Evolutionary conservation across 1,140 invertebrate species (phyloP).

Genomic region (Camponotus vicinus): DNA sequence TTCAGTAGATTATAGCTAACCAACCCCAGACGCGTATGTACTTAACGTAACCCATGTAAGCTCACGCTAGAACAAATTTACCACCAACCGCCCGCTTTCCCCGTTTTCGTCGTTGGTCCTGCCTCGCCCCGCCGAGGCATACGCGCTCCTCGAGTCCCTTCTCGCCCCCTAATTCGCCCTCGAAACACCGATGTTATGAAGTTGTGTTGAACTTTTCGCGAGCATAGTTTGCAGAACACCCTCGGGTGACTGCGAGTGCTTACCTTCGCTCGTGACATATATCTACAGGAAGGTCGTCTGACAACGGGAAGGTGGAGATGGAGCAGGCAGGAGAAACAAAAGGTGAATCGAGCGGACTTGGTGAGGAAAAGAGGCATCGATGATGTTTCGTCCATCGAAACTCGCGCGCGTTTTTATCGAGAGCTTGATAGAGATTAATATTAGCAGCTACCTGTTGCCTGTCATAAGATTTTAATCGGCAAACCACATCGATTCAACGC

Average conservation of each 20-base stretch:
- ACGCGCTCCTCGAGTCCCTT: conserved; percentile 74
- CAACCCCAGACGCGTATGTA: conserved; percentile 85
- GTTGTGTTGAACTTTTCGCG: conserved; percentile 85
- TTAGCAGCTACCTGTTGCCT: conserved; percentile 69
- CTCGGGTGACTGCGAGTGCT: conserved; percentile 77
- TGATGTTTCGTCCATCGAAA: conserved; percentile 20
- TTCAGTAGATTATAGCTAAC: conserved; percentile 80
- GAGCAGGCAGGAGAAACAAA: not conserved
- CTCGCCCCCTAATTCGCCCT: conserved; percentile 70
- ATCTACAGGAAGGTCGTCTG: conserved; percentile 66
- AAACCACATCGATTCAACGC: conserved; percentile 33
- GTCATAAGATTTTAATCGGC: conserved; percentile 58
- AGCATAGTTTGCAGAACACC: conserved; percentile 82
- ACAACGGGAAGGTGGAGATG: conserved; percentile 38
- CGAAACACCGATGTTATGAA: conserved; percentile 82
- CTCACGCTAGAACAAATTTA: conserved; percentile 86
- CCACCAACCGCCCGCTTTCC: conserved; percentile 57
- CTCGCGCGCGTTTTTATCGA: conserved; percentile 40
- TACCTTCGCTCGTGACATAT: conserved; percentile 77
- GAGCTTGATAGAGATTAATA: conserved; percentile 52
- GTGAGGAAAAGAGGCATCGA: conserved; percentile 26
- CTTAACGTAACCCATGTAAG: conserved; percentile 86
- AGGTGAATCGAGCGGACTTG: conserved; percentile 59
- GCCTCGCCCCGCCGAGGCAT: conserved; percentile 57
- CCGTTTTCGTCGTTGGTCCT: conserved; percentile 55